Conservation (phyloP, 2,797 vertebrate genomes). For the Scarus forsteni region DNA sequence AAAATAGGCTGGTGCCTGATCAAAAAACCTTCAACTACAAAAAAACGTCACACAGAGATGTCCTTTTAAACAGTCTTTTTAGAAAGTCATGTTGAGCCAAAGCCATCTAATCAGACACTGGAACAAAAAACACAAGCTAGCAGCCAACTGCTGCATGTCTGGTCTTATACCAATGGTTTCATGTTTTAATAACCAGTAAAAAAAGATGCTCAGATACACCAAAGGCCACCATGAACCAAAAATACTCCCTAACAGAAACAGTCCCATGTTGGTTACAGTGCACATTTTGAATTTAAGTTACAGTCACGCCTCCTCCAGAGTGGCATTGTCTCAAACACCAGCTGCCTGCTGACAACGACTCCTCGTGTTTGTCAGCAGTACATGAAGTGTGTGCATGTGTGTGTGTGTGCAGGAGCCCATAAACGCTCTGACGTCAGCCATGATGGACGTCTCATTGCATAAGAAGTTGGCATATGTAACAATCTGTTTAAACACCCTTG, state of each 20-base stretch:
- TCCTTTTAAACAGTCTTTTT: not conserved
- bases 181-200: not conserved
- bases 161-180: not conserved
- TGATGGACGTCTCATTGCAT: conserved; percentile 27
- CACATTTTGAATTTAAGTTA: too few relatives aligned
- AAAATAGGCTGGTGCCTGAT: too few relatives aligned
- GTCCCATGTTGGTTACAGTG: too few relatives aligned
- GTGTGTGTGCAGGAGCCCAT: conserved; percentile 10
- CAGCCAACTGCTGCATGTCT: not conserved
- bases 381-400: conserved; percentile 13
- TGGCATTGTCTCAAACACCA: not conserved
- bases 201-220: not conserved
- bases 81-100: not conserved
- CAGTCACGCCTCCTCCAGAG: too few relatives aligned
- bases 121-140: not conserved
- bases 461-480: conserved; percentile 33
- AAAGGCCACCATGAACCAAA: too few relatives aligned
- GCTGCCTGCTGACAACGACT: not conserved
- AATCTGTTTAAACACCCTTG: conserved; percentile 27
- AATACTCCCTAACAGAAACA: too few relatives aligned
- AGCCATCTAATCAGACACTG: not conserved
- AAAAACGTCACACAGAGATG: too few relatives aligned
- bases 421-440: conserved; percentile 48
- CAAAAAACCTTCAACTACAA: too few relatives aligned
- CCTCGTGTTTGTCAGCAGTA: not conserved